Evolutionary conservation across 2,113 vertebrate genomes (phyloP).

Genomic region (Typhlomys cinereus): DNA sequence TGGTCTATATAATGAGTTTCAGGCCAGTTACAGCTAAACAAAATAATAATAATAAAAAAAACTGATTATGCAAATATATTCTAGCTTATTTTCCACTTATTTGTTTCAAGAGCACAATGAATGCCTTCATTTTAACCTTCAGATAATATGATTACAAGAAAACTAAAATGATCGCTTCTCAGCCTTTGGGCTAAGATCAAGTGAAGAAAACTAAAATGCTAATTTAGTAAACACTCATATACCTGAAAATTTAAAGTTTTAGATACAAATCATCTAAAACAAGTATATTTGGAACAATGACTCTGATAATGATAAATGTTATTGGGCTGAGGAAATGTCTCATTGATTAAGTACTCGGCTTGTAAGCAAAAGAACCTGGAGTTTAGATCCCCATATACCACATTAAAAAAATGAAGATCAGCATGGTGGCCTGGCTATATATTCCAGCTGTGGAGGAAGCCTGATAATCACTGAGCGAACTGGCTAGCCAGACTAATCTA

Average conservation of each 20-base stretch:
- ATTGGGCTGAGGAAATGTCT: too few relatives aligned
- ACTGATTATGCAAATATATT: not conserved
- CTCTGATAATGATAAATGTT: not conserved
- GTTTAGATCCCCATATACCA: too few relatives aligned
- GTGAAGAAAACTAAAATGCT: conserved; percentile 46
- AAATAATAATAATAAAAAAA: not conserved
- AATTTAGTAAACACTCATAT: conserved; percentile 39
- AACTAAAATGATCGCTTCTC: too few relatives aligned
- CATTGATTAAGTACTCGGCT: too few relatives aligned
- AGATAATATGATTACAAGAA: conserved; percentile 44
- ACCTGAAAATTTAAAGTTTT: conserved; percentile 43
- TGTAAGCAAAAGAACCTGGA: too few relatives aligned
- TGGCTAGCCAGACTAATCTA: too few relatives aligned
- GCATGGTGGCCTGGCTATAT: too few relatives aligned
- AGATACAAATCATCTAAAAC: conserved; percentile 25
- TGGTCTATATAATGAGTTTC: not conserved
- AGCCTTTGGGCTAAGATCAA: too few relatives aligned
- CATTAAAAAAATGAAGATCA: too few relatives aligned
- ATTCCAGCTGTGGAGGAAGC: too few relatives aligned
- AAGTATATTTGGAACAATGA: not conserved
- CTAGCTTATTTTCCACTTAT: conserved; percentile 44
- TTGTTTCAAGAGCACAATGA: conserved; percentile 41
- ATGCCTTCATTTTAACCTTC: conserved; percentile 41
- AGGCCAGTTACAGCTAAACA: not conserved
- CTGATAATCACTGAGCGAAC: too few relatives aligned